Base-by-base conservation (phyloP, 2,797 vertebrate genomes). In the Fistularia commersonii region DNA sequence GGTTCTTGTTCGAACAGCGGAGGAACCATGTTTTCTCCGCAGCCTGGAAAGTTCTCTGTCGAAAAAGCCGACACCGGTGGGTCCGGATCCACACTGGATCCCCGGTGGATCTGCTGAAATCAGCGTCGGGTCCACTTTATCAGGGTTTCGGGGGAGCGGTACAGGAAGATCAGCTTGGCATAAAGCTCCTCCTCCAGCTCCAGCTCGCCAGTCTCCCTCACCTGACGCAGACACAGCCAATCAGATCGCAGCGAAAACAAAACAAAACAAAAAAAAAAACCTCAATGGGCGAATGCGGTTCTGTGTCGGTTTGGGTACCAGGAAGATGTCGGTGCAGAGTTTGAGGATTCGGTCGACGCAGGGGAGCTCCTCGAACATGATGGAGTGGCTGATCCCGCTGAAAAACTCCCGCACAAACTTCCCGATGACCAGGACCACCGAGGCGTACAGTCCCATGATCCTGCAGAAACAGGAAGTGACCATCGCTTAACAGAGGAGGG, bases 281-380 rank as follows among this genome's bases (percentile, higher is more conserved):
- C 40, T 41, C 12, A 1, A 32, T n/a, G 43, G 45, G 5, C 8
- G 11, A 46, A 33, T 35, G 42, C 2, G 23, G 2, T 23, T 23
- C 35, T 36, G 9, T 10, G 9, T 36, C 6, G 7, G 35, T 15
- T 11, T 10, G 6, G 9, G 7, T 72, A 97, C 95, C 72, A 98
- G 87, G 88, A 98, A 97, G 87, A 98, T 94, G 86, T 98, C 95
- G 1, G 94, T 97, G 76, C 95, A 98, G 46, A 98, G 72, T 77
- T 98, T 98, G 74, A 97, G 87, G 81, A 97, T 96, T 44, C 95
- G 89, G 79, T 98, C 94, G 36, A 96, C 95, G 0, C 94, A 94
- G 3, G 95, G 95, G 11, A 97, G 90, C 74, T 98, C 95, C 77
- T 98, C 95, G 51, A 97, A 98, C 95, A 98, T 97, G 74, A 98